phyloP scores from a whole-genome alignment of 2,797 vertebrate genomes.

The Spondyliosoma cantharus region DNA sequence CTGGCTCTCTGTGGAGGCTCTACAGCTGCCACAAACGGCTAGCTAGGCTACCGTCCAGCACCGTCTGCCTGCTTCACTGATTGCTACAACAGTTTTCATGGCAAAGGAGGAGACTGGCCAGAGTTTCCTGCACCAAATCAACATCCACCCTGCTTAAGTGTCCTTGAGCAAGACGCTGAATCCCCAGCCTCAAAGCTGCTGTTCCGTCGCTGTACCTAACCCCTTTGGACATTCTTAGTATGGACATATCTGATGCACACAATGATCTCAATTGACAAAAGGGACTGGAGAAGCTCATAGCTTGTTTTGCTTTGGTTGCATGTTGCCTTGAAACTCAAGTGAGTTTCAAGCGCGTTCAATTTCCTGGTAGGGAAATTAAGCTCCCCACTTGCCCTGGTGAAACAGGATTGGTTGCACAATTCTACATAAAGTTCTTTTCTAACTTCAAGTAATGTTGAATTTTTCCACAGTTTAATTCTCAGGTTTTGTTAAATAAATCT shows the following conservation, averaged over 20 bases:
- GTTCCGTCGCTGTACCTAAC: conserved; percentile 4
- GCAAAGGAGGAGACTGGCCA: not conserved
- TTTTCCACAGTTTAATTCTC: conserved; percentile 23
- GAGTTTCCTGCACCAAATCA: not conserved
- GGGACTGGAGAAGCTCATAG: not conserved
- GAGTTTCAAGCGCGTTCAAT: conserved; percentile 2
- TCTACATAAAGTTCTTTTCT: not conserved
- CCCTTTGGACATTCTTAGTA: conserved; percentile 6
- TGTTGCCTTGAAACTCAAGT: conserved; percentile 31
- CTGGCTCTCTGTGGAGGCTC: not conserved
- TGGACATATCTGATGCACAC: not conserved
- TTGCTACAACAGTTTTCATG: not conserved
- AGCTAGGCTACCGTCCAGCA: not conserved
- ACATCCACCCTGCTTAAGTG: conserved; percentile 8
- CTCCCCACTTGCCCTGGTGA: not conserved
- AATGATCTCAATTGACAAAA: not conserved
- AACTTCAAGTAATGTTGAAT: conserved; percentile 9
- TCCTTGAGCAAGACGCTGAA: not conserved
- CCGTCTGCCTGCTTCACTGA: not conserved
- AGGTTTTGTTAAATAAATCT: conserved; percentile 30
- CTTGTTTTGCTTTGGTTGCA: conserved; percentile 37
- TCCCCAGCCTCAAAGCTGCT: conserved; percentile 1
- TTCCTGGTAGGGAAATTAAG: not conserved
- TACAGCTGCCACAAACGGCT: not conserved
- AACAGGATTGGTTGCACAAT: not conserved